Base-by-base conservation (phyloP, 2,888 invertebrate species). In the Patella pellucida region DNA sequence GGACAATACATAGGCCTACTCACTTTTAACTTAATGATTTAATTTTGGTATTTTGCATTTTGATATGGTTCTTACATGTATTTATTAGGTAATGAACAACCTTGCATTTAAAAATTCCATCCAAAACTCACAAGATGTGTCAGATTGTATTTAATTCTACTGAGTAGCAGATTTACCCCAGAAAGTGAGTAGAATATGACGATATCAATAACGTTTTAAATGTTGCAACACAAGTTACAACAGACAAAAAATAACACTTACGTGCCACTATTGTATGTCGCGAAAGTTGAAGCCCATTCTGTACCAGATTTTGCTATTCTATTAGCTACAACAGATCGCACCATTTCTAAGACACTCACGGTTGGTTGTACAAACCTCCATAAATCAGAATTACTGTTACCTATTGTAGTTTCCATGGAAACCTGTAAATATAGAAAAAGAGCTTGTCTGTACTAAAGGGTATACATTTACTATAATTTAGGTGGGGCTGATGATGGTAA, bases 271-370 rank as follows among this genome's bases (percentile, higher is more conserved):
- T 96, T 95, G 89, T 93, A 94, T 11, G 92, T 91, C 0, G 93
- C 92, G 85, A 97, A 93, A 1, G 93, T 91, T 68, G 93, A 92
- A 0, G 94, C 94, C 97, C 97, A 97, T 5, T 94, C 92, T 75
- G 93, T 92, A 1, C 95, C 95, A 85, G 93, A 94, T 11, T 92
- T 92, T 0, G 96, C 94, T 72, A 97, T 91, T 79, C 95, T 94
- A 91, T 96, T 97, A 12, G 97, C 95, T 0, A 96, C 94, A 92
- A 96, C 94, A 16, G 95, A 93, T 3, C 97, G 93, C 0, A 95
- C 94, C 73, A 95, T 95, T 78, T 95, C 93, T 71, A 95, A 93
- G 2, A 90, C 88, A 80, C 19, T 92, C 76, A 93, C 93, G 62
- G 92, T 92, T 14, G 95, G 93, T n/a, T 81, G 81, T 82, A 96